Base-by-base conservation (phyloP, 2,113 vertebrate genomes). In the Alligator mississippiensis region DNA sequence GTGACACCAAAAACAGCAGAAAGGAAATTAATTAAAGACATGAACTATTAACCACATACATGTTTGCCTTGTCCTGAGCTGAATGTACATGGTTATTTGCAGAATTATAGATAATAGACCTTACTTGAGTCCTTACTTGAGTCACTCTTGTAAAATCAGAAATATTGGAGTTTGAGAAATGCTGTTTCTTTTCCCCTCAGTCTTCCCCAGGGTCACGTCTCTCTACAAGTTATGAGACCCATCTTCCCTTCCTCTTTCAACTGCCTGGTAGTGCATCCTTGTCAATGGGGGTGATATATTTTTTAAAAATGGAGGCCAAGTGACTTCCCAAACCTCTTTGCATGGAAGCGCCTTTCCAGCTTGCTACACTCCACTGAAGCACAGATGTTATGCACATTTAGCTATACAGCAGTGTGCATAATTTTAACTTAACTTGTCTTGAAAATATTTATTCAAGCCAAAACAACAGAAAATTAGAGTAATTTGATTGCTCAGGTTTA, bases 391-490 rank as follows among this genome's bases (percentile, higher is more conserved):
- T 84, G 93, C 96, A 96, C 93, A 96, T 96, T 97, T 68, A 87
- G 82, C 95, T 85, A 47, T 62, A 70, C 83, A 92, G 12, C 84
- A 84, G 72, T 2, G 7, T 89, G 94, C 93, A 30, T 89, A 96
- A 94, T 95, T 97, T 95, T 86, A 95, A 94, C 95, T 95, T 95
- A 93, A 95, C 95, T 97, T 91, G 96, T 96, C 95, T 95, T 88
- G 79, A 96, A 96, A 94, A 93, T 96, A 94, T 96, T 97, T 97
- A 84, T 75, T 97, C 94, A 90, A 92, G 93, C 80, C 93, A 80
- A 86, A 91, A 97, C 95, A 96, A 96, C 96, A 94, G 94, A 97
- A 97, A 96, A 87, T 96, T 97, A 93, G 88, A 80, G 89, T 96
- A 84, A 92, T 96, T 95, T 95, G 88, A 94, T 95, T 92, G 80